A percentile compares a stretch with the other conserved stretches of the same genome.
Evolutionary conservation across 2,797 vertebrate species (phyloP).

Genomic region (Pampus argenteus): DNA sequence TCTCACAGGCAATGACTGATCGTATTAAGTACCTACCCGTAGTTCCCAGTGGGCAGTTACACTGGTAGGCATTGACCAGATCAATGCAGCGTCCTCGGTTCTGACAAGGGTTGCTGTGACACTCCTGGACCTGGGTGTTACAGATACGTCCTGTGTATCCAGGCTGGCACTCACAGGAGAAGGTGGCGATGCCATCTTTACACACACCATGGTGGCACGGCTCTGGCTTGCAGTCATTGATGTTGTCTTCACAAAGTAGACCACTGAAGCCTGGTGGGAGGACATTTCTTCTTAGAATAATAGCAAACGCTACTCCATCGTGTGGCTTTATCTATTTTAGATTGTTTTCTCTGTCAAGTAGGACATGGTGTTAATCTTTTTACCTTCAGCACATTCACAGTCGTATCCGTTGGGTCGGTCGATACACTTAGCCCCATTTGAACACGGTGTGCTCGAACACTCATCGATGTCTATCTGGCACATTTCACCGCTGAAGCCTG

Average conservation of each 20-base stretch:
- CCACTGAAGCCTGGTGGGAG: slow-evolving; percentile 89
- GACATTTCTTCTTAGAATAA: slow-evolving; percentile 18
- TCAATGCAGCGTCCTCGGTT: slow-evolving; percentile 93
- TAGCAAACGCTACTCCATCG: not conserved
- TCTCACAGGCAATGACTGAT: not conserved
- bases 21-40: slow-evolving; percentile 80
- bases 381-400: slow-evolving; percentile 90
- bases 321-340: not conserved
- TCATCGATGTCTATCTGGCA: slow-evolving; percentile 88
- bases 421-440: slow-evolving; percentile 88
- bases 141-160: slow-evolving; percentile 94
- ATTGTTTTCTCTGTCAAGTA: not conserved
- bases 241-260: slow-evolving; percentile 88
- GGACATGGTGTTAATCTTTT: not conserved
- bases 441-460: slow-evolving; percentile 88
- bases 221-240: slow-evolving; percentile 92
- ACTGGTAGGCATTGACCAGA: slow-evolving; percentile 92
- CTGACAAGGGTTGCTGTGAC: slow-evolving; percentile 93
- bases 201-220: slow-evolving; percentile 93
- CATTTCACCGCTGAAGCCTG: slow-evolving; percentile 87
- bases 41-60: slow-evolving; percentile 90
- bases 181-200: slow-evolving; percentile 92
- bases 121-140: slow-evolving; percentile 92
- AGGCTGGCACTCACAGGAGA: slow-evolving; percentile 88
- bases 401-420: slow-evolving; percentile 88